Conservation (phyloP, 2,113 vertebrate species). For the mouse (Mus musculus) region GRCm39 chr14:6103501-6104000, state of each 20-base stretch:
- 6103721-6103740: background rate
- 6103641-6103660: background rate
- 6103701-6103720: background rate
- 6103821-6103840: background rate
- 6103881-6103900: background rate
- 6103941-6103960: background rate
- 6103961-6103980: background rate
- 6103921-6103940: background rate
- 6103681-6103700: background rate
- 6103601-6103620: conserved; percentile 55
- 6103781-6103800: background rate
- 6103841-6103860: background rate
- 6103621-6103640: background rate
- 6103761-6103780: background rate
- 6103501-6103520: conserved; percentile 2
- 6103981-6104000: background rate
- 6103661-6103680: background rate
- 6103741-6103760: background rate
- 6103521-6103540: background rate
- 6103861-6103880: background rate
- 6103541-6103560: background rate
- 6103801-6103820: too few relatives aligned
- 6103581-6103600: background rate
- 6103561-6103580: background rate
- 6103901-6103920: background rate